Evolutionary conservation across 2,888 invertebrate species (phyloP), one percentile per base, ranked within the genome.

Genomic region (Tribolium freemani): DNA sequence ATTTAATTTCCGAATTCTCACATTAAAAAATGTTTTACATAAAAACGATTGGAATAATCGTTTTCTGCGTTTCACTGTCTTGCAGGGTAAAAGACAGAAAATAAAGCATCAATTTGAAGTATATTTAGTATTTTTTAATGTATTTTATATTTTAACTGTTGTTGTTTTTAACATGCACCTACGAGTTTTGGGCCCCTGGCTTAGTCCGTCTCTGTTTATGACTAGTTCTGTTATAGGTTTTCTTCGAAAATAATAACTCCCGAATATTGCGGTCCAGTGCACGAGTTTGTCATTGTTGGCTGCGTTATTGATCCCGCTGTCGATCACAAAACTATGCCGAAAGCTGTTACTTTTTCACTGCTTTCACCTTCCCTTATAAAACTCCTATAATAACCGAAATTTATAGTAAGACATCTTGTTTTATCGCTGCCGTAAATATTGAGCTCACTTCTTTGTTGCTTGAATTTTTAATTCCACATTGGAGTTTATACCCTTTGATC

Each of bases 401-500:
- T 69, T 63, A 69, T 56, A 53, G 69, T 48, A 64, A 45, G 45
- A 46, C 71, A 71, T 66, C 67, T 60, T 71, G 58, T 56, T 70
- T 71, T 57, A 61, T 66, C 56, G 45, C 21, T 6, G 48, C 31
- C 10, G 26, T 66, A 54, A 66, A 56, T 13, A 46, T 16, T 51
- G 11, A 0, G 11, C 9, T 11, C 9, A 21, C 11, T 46, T 50
- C 53, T 64, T 53, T 64, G 64, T 53, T 53, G n/a, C 9, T 64
- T 50, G 60, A 64, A 58, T 66, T 58, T 71, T 53, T 60, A 71
- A 71, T 63, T 72, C 26, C 20, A 61, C 16, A 50, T 56, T 48
- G 61, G 11, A 57, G 10, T 61, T 68, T 53, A 67, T 73, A 75
- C 71, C 57, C 77, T 79, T 79, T 79, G 79, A 79, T 79, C 79